Base-by-base conservation (phyloP, 2,113 vertebrate genomes). In the Labeo catla region DNA sequence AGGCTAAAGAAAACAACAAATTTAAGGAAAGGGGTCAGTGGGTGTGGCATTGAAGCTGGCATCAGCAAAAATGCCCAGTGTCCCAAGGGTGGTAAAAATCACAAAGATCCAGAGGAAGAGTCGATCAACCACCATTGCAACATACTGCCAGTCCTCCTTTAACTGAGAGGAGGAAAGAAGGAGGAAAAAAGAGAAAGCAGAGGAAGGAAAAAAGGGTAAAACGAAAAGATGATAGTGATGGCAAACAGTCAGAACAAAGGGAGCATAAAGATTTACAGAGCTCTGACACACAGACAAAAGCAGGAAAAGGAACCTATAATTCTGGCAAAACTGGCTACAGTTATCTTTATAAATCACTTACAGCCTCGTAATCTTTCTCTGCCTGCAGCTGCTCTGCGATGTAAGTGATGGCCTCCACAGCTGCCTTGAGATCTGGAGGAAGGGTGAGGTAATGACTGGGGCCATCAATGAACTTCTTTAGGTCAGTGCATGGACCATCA, bases 331-430 rank as follows among this genome's bases (percentile, higher is more conserved):
- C 8, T 76, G 43, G 28, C 21, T n/a, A 78, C 8, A 6, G 23
- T 49, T 74, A n/a, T 59, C 8, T 45, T 6, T 59, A 57, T n/a
- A 88, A 81, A 16, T 36, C 8, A 89, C 95, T 94, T 87, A 98
- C 97, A 6, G 95, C 94, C 0, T 95, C 95, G 0, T 95, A 95
- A 89, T 97, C 96, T 66, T 97, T 96, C 88, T 96, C 96, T 0
- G 95, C 95, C 89, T 97, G 96, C 74, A 98, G 92, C 52, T 96
- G 95, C 87, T 95, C 94, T 0, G 97, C 96, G 4, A 98, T 96
- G 84, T 97, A 97, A 0, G 88, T 94, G 92, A 97, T 95, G 2
- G 96, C 95, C 0, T 94, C 93, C 5, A 97, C 93, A 11, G 96
- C 96, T 0, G 95, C 93, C 82, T 96, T 96, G 1, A 98, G 94